Conservation (phyloP, 2,888 invertebrate genomes). For the Geotrupes spiniger region DNA sequence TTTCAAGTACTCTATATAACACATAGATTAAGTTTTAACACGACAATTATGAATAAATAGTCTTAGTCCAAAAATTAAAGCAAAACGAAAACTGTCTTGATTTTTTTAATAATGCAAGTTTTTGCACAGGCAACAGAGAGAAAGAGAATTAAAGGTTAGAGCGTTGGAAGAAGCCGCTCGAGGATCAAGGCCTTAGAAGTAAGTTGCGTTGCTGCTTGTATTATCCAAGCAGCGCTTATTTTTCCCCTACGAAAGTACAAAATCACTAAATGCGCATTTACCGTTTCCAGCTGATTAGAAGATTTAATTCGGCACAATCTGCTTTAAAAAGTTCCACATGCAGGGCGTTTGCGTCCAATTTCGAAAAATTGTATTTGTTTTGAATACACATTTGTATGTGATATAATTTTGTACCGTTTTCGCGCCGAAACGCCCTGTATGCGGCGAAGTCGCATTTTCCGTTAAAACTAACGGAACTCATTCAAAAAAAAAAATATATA, state of each 20-base stretch:
- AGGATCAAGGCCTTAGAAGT: slow-evolving; percentile 58
- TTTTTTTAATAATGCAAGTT: slow-evolving; percentile 23
- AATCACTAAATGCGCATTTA: slow-evolving; percentile 1
- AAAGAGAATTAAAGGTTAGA: slow-evolving; percentile 81
- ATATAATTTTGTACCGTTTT: too few species aligned
- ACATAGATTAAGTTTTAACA: too few species aligned
- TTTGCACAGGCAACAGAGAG: slow-evolving; percentile 65
- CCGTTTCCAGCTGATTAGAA: slow-evolving; percentile 5
- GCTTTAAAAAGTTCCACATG: neutral
- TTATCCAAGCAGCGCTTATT: neutral
- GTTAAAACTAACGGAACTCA: neutral
- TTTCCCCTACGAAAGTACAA: neutral
- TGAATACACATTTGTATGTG: neutral
- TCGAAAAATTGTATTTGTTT: neutral
- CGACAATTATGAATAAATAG: too few species aligned
- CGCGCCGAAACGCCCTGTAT: neutral
- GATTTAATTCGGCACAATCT: slow-evolving; percentile 2
- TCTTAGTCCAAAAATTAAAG: too few species aligned
- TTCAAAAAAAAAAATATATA: neutral
- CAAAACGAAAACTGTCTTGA: neutral
- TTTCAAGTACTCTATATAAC: too few species aligned
- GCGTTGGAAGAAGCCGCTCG: slow-evolving; percentile 83
- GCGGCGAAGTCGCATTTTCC: neutral
- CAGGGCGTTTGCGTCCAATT: neutral
- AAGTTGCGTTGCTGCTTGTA: neutral